These are phyloP conservation scores for Neodiprion fabricii DNA, from an alignment of 1,140 invertebrate species.

Conservation along the genomic window DNA sequence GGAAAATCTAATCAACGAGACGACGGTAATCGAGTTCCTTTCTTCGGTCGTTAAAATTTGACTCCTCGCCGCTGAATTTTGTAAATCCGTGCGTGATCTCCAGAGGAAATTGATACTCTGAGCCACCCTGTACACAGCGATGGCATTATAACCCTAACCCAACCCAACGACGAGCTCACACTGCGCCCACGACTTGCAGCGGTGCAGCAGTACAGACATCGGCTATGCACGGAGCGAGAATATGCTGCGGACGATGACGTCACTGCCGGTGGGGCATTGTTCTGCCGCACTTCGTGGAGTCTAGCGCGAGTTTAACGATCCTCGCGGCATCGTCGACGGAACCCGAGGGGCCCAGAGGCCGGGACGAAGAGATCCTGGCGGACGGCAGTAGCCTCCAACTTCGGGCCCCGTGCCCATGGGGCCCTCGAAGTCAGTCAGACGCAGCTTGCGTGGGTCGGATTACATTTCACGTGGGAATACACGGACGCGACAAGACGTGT, in stretches of 20 bases:
- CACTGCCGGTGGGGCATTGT: neutral
- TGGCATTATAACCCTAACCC: too few species aligned
- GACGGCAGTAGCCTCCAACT: neutral
- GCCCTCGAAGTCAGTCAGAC: conserved; percentile 21
- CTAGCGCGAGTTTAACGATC: neutral
- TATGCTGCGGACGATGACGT: neutral
- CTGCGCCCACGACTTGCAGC: neutral
- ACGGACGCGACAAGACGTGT: neutral
- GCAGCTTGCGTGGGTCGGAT: conserved; percentile 20
- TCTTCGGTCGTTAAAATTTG: too few species aligned
- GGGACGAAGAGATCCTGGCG: neutral
- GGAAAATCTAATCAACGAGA: too few species aligned
- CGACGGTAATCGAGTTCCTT: too few species aligned
- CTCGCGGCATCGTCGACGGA: neutral
- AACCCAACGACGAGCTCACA: neutral
- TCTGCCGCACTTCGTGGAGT: neutral
- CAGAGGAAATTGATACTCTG: too few species aligned
- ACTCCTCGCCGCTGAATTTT: too few species aligned
- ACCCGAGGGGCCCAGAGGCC: neutral
- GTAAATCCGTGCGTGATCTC: too few species aligned
- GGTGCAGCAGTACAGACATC: too few species aligned
- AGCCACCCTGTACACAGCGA: too few species aligned
- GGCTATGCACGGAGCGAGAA: too few species aligned
- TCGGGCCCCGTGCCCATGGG: conserved; percentile 6
- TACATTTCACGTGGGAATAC: conserved; percentile 35